Base-by-base conservation (phyloP, 2,113 vertebrate genomes). In the Perca schrenkii region DNA sequence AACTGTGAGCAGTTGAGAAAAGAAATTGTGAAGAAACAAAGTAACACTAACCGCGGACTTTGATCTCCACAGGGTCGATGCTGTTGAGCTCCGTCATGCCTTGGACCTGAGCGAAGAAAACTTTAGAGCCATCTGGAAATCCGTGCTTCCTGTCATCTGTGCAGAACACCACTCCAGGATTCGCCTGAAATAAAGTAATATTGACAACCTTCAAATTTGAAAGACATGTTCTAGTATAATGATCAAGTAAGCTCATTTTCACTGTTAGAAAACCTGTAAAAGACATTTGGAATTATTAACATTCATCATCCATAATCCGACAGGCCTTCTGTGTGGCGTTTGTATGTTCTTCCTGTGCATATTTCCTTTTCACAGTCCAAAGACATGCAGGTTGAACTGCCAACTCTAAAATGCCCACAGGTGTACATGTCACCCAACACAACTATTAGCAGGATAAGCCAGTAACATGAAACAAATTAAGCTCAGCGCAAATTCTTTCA, bases 31-130 rank as follows among this genome's bases (percentile, higher is more conserved):
- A 14, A 47, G 16, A 22, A 22, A 43, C 11, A 61, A 43, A 65
- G 67, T n/a, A 43, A 86, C 54, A 88, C 94, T 84, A 46, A 98
- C 97, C 91, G 8, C 73, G 68, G 54, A 94, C 73, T 6, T 0
- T 88, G 77, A 98, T 93, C 0, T 93, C 54, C 36, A 92, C 1
- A 0, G 97, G 95, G 8, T 62, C 19, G 34, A 4, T 83, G 63
- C 12, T 16, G 0, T 99, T 98, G 89, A 99, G 96, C 86, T 98
- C 96, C 0, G 90, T 94, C 97, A 99, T 99, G 76, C 97, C 98
- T 75, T 95, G 90, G 25, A 98, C 89, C 0, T 94, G 95, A 3
- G 95, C 97, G 91, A 99, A 97, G 0, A 46, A 89, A 72, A 98
- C 97, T 64, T 83, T 85, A 36, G 91, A 91, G 19, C 83, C 96